These are phyloP conservation scores for Squalus acanthias DNA, from an alignment of 2,797 vertebrate species.

Conservation along the genomic window DNA sequence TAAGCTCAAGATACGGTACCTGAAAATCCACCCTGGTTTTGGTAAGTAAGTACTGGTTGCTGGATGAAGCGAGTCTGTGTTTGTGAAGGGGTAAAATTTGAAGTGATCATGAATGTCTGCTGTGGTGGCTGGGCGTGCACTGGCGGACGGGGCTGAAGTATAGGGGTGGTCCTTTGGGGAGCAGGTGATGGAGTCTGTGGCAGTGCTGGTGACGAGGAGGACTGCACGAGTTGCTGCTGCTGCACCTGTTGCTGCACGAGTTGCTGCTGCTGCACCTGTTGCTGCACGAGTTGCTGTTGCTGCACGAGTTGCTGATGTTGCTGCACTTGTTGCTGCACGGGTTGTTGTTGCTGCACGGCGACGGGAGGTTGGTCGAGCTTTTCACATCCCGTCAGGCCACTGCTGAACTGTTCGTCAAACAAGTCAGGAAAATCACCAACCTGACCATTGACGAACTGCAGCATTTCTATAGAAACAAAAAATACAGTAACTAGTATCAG, in stretches of 20 bases:
- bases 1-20: neutral
- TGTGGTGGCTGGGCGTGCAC: conserved; percentile 79
- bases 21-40: conserved; percentile 57
- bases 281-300: neutral
- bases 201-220: conserved; percentile 39
- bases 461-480: conserved; percentile 73
- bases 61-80: conserved; percentile 85
- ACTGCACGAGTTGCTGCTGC: neutral
- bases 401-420: conserved; percentile 77
- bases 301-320: neutral
- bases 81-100: conserved; percentile 62
- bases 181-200: neutral
- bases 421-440: conserved; percentile 87
- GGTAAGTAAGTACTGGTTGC: conserved; percentile 80
- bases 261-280: neutral
- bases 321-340: neutral
- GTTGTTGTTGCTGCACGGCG: neutral
- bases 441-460: conserved; percentile 95
- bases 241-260: neutral
- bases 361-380: neutral
- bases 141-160: conserved; percentile 65
- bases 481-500: conserved; percentile 30
- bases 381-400: neutral
- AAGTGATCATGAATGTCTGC: conserved; percentile 86
- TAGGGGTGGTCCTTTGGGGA: conserved; percentile 51